Evolutionary conservation across 2,888 invertebrate species (phyloP).

Genomic region (Erynnis tages): DNA sequence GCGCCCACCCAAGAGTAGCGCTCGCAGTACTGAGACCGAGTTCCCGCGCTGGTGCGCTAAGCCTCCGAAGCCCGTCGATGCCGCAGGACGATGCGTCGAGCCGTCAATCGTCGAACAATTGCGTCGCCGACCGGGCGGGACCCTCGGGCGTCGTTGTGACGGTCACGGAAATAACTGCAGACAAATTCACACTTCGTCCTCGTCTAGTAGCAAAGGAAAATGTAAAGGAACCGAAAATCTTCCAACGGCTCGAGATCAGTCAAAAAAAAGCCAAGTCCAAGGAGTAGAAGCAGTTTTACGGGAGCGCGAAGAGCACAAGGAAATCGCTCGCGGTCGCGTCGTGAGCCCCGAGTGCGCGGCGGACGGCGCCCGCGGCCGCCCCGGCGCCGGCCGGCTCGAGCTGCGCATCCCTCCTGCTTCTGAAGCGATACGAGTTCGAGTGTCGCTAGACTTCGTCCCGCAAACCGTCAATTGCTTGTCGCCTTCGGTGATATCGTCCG

Average conservation of each 20-base stretch:
- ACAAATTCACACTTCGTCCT: constrained; percentile 11
- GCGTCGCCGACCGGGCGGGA: constrained; percentile 27
- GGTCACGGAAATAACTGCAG: not conserved
- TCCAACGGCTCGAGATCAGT: not conserved
- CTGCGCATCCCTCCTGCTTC: constrained; percentile 40
- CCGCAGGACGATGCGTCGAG: constrained; percentile 31
- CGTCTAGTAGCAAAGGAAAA: not conserved
- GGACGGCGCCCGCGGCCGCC: constrained; percentile 11
- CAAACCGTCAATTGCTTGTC: not conserved
- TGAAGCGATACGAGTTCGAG: constrained; percentile 31
- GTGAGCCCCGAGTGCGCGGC: constrained; percentile 14
- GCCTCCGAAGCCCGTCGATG: constrained; percentile 27
- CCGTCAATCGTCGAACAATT: constrained; percentile 32
- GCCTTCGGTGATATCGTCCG: not conserved
- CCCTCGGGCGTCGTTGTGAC: constrained; percentile 2
- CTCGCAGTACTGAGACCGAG: constrained; percentile 21
- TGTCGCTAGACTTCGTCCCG: constrained; percentile 29
- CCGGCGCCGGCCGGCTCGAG: constrained; percentile 33
- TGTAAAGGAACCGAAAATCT: not conserved
- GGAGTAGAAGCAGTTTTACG: constrained; percentile 24
- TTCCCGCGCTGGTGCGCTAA: constrained; percentile 34
- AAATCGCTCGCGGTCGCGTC: constrained; percentile 46
- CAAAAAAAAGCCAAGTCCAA: not conserved
- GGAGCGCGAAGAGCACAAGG: constrained; percentile 35
- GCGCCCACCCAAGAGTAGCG: constrained; percentile 6